Evolutionary conservation across 2,888 invertebrate species (phyloP).

Genomic region (Hyposoter didymator): DNA sequence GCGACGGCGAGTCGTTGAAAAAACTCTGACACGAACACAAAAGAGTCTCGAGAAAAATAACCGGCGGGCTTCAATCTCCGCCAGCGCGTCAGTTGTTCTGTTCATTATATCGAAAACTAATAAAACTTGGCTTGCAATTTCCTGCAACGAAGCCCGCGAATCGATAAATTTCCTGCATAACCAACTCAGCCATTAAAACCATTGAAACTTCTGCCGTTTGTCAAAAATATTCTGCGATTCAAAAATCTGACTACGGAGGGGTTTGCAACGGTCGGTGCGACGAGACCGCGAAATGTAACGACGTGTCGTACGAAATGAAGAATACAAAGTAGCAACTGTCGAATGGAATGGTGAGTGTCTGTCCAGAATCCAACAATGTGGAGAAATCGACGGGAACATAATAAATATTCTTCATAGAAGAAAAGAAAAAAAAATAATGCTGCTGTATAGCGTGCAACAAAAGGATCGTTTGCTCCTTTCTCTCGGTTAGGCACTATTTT

Average conservation of each 20-base stretch:
- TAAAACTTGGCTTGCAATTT: background rate
- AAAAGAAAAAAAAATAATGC: background rate
- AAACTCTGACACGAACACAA: background rate
- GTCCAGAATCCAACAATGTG: no score
- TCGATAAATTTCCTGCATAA: background rate
- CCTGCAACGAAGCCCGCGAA: background rate
- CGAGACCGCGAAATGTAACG: no score
- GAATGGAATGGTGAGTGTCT: no score
- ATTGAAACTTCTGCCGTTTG: background rate
- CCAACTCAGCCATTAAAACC: background rate
- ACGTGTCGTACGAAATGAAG: no score
- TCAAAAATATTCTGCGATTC: no score
- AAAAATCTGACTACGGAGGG: no score
- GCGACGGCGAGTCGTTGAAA: background rate
- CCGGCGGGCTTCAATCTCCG: background rate
- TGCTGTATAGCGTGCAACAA: background rate
- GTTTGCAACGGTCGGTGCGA: no score
- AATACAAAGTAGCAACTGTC: no score
- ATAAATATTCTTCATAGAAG: background rate
- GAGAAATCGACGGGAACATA: background rate
- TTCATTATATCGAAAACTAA: background rate
- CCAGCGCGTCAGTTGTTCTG: background rate
- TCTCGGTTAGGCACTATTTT: constrained; percentile 4
- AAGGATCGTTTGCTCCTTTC: constrained; percentile 17
- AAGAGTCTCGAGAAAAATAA: background rate